A percentile compares a stretch with the other conserved stretches of the same genome.
Evolutionary conservation across 2,797 vertebrate genomes (phyloP).

Genomic region (Malurus splendens): DNA sequence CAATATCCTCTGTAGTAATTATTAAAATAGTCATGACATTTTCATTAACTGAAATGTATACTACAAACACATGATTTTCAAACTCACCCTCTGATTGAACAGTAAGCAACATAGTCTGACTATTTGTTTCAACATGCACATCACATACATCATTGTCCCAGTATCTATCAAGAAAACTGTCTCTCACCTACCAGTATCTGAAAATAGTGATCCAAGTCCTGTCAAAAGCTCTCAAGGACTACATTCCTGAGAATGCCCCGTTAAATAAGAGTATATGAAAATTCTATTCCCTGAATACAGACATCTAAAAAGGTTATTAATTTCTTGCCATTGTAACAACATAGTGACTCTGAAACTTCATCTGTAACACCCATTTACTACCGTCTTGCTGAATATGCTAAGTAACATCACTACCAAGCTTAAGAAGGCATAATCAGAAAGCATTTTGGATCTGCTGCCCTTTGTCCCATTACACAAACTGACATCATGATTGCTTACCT

Average conservation of each 20-base stretch:
- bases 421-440: neutral
- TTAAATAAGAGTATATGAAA: neutral
- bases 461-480: neutral
- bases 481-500: constrained; percentile 75
- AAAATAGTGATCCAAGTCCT: neutral
- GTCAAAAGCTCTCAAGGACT: neutral
- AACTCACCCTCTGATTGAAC: neutral
- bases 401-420: neutral
- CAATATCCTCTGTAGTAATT: neutral
- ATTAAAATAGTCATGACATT: neutral
- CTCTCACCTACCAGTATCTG: neutral
- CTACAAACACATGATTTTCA: neutral
- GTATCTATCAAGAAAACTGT: neutral
- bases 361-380: neutral
- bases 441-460: neutral
- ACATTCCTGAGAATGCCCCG: neutral
- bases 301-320: neutral
- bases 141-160: neutral
- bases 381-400: neutral
- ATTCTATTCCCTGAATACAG: neutral
- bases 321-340: neutral
- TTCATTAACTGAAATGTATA: neutral
- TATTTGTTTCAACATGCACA: neutral
- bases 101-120: neutral
- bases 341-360: neutral